Conservation (phyloP, 2,113 vertebrate species). For the Eurypyga helias region DNA sequence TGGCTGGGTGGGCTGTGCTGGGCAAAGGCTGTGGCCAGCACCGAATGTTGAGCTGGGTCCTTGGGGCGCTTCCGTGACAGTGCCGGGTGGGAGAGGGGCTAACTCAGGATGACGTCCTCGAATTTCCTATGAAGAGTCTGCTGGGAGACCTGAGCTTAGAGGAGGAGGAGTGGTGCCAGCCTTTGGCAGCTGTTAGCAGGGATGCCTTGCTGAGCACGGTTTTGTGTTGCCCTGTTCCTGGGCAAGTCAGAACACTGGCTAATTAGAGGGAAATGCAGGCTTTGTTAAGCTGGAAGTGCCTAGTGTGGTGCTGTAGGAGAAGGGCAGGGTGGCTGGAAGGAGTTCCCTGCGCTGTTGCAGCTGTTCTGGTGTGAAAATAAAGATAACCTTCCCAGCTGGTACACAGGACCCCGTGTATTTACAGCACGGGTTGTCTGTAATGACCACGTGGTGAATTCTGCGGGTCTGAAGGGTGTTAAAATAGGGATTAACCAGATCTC, state of each 20-base stretch:
- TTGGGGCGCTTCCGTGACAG: accelerated
- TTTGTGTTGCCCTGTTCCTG: not conserved
- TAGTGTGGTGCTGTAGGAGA: accelerated
- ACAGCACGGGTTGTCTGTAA: not conserved
- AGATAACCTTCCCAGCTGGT: not conserved
- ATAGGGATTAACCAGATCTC: not conserved
- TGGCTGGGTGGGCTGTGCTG: not conserved
- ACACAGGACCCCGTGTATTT: accelerated
- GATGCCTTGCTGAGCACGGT: accelerated
- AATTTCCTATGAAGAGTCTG: not conserved
- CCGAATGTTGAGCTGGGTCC: too few relatives aligned
- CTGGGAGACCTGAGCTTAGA: not conserved
- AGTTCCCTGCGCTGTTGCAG: accelerated
- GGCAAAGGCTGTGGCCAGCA: not conserved
- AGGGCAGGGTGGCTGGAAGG: not conserved
- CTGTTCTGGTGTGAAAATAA: not conserved
- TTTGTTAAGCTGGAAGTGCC: not conserved
- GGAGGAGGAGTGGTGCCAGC: not conserved
- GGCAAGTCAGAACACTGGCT: conserved; percentile 13
- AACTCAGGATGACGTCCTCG: accelerated
- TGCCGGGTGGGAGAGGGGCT: not conserved
- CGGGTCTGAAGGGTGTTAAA: not conserved
- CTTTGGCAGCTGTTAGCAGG: not conserved
- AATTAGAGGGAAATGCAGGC: not conserved
- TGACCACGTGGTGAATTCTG: not conserved